Base-by-base conservation (phyloP, 2,113 vertebrate species). In the Channa maculata region DNA sequence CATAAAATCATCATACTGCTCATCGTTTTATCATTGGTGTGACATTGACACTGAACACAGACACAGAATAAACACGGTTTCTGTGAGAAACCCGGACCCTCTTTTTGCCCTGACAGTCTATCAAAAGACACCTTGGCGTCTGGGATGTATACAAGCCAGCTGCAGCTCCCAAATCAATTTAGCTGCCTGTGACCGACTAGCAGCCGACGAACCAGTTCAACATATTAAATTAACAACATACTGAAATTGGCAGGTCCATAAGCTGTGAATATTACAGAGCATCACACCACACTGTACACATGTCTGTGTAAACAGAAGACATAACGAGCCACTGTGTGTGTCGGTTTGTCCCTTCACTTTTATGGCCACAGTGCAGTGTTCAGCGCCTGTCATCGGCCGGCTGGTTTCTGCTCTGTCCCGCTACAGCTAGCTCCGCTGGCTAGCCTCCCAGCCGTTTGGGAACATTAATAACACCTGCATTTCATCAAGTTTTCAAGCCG, bases 361-460 rank as follows among this genome's bases (percentile, higher is more conserved):
- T 73, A 70, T 70, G 80, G 73, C 49, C 71, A 48, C 60, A 3
- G 66, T 43, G 65, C 63, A 14, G 60, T n/a, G 48, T 24, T 24
- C 24, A 24, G 24, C 48, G 63, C 12, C 57, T 73, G 71, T 71
- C 82, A 76, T 71, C 53, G 79, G 76, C 72, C 67, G 73, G 82
- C 76, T 75, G 79, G 39, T 61, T 79, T 15, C 54, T 75, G 71
- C 74, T 73, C 82, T 82, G 89, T 93, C 90, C 90, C 88, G 88
- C 90, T 87, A 58, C 80, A 67, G 88, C 79, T 89, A 91, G 82
- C 88, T 74, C 62, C 80, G 0, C 64, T 4, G 80, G 79, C 76
- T 89, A 88, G 61, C 87, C 79, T 64, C 70, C 65, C 66, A 52
- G 71, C 63, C 77, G 15, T 0, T 24, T 24, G 37, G 57, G 80